Evolutionary conservation across 2,797 vertebrate genomes (phyloP).

Genomic region (Chiloscyllium punctatum): DNA sequence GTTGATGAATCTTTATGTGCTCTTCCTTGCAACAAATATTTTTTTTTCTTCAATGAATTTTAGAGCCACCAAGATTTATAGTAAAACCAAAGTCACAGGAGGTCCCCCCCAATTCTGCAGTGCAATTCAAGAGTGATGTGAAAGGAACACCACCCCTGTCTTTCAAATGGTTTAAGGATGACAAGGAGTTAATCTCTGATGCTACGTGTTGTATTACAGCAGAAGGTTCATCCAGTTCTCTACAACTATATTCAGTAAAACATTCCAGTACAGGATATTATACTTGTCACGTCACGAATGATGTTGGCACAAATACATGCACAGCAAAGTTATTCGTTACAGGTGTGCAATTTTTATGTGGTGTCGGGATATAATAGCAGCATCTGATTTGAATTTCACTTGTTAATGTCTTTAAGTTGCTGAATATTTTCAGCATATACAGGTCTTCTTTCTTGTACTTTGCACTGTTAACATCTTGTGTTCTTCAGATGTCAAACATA

Average conservation of each 20-base stretch:
- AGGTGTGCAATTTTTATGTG: slow-evolving; percentile 71
- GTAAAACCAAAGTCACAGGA: slow-evolving; percentile 74
- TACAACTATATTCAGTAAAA: slow-evolving; percentile 87
- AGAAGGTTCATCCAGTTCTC: slow-evolving; percentile 79
- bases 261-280: slow-evolving; percentile 78
- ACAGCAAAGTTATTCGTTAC: slow-evolving; percentile 78
- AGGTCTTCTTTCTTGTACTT: not conserved
- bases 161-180: slow-evolving; percentile 95
- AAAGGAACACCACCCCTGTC: slow-evolving; percentile 88
- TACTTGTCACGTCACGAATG: slow-evolving; percentile 91
- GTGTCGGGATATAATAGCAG: slow-evolving; percentile 41
- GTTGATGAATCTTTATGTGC: not conserved
- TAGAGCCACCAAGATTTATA: slow-evolving; percentile 93
- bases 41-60: slow-evolving; percentile 55
- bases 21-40: slow-evolving; percentile 6
- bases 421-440: not conserved
- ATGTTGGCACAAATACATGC: slow-evolving; percentile 86
- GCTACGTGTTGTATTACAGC: slow-evolving; percentile 82
- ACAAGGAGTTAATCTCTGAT: slow-evolving; percentile 81
- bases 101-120: slow-evolving; percentile 75
- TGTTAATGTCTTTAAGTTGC: slow-evolving; percentile 32
- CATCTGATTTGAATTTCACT: slow-evolving; percentile 42
- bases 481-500: slow-evolving; percentile 30
- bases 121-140: slow-evolving; percentile 82
- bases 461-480: not conserved